Evolutionary conservation across 2,888 invertebrate genomes (phyloP).

Genomic region (Rugalucina vietnamica): DNA sequence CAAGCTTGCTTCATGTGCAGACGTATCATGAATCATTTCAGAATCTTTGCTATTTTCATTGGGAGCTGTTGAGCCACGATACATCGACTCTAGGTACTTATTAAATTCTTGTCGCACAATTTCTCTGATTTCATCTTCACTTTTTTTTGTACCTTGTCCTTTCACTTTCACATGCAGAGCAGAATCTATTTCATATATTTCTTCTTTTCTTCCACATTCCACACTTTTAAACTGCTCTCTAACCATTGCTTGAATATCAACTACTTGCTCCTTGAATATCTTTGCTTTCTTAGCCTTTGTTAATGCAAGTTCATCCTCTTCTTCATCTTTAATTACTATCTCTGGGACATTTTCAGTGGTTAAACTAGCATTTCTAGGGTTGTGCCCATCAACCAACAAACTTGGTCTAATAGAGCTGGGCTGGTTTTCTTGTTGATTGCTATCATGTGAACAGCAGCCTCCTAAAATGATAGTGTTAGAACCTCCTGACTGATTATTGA

Average conservation of each 20-base stretch:
- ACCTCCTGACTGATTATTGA: conserved; percentile 1
- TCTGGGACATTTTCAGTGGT: too few relatives aligned
- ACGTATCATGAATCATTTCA: too few relatives aligned
- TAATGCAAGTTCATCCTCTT: not conserved
- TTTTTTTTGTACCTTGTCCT: not conserved
- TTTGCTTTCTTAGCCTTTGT: too few relatives aligned
- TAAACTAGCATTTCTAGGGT: too few relatives aligned
- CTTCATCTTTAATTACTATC: not conserved
- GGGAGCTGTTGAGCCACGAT: too few relatives aligned
- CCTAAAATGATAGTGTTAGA: conserved; percentile 11
- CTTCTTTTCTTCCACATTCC: not conserved
- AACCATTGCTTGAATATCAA: too few relatives aligned
- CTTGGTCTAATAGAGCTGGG: too few relatives aligned
- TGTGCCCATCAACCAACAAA: too few relatives aligned
- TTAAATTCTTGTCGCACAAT: not conserved
- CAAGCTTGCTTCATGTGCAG: too few relatives aligned
- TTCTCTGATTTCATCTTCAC: not conserved
- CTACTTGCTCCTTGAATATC: too few relatives aligned
- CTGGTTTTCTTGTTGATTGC: too few relatives aligned
- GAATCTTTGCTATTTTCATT: too few relatives aligned
- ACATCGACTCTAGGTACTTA: not conserved
- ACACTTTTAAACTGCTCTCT: not conserved
- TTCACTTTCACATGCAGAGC: not conserved
- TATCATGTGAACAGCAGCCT: not conserved
- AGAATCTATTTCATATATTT: not conserved